Percentiles rank a stretch among this genome's conserved stretches.
Evolutionary conservation across 2,113 vertebrate genomes (phyloP).

Genomic region (Oenanthe melanoleuca): DNA sequence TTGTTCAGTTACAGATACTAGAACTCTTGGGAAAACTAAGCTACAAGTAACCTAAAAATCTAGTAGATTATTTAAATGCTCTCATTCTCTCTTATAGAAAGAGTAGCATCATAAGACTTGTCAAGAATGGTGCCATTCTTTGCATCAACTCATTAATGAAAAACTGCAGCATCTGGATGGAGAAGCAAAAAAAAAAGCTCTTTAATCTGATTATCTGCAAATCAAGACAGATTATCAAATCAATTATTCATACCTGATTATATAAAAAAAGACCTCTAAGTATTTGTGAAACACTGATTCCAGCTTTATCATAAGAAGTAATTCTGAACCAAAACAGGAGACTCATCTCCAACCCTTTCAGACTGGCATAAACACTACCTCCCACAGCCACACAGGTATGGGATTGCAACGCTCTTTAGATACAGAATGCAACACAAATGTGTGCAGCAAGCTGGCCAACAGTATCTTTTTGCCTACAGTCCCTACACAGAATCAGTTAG

Average conservation of each 20-base stretch:
- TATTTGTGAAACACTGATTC: neutral
- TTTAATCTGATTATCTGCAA: neutral
- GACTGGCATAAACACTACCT: neutral
- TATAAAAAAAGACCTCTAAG: neutral
- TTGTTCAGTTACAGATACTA: neutral
- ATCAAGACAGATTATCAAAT: neutral
- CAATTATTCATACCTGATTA: neutral
- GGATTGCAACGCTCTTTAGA: neutral
- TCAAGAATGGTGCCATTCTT: neutral
- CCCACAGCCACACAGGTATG: fast-evolving
- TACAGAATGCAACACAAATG: neutral
- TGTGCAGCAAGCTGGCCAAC: neutral
- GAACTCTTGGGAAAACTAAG: neutral
- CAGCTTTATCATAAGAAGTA: neutral
- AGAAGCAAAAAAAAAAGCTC: neutral
- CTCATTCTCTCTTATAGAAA: neutral
- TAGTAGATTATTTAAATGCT: neutral
- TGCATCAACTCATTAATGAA: neutral
- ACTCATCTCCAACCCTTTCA: neutral
- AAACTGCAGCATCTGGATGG: neutral
- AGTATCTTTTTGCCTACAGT: neutral
- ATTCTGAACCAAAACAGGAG: neutral
- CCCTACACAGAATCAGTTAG: neutral
- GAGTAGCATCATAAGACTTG: neutral
- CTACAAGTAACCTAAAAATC: neutral